phyloP scores from a whole-genome alignment of 2,113 vertebrate species.

The Entomyzon cyanotis region DNA sequence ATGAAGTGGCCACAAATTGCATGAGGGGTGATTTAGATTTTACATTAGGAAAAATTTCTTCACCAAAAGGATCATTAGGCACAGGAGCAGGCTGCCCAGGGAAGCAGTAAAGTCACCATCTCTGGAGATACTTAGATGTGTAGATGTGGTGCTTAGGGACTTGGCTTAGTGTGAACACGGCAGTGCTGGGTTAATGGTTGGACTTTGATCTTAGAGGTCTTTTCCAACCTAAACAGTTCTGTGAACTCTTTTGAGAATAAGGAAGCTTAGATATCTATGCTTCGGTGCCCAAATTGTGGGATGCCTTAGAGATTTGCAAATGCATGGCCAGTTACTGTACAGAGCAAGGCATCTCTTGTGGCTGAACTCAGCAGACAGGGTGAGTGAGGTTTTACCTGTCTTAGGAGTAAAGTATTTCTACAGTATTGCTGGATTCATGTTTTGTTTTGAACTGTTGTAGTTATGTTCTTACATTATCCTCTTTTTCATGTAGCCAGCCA shows the following conservation, averaged over 20 bases:
- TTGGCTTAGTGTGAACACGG: neutral
- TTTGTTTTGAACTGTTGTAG: neutral
- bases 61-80: neutral
- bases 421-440: neutral
- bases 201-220: neutral
- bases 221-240: neutral
- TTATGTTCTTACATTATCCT: neutral
- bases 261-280: neutral
- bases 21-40: neutral
- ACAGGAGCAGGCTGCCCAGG: neutral
- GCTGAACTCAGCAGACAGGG: neutral
- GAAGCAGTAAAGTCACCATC: neutral
- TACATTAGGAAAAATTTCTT: neutral
- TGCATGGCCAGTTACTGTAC: neutral
- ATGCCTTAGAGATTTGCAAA: neutral
- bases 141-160: neutral
- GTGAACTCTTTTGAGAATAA: neutral
- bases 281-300: neutral
- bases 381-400: neutral
- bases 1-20: neutral
- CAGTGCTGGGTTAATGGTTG: neutral
- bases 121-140: neutral
- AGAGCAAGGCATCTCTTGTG: neutral
- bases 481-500: neutral
- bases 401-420: neutral